These are phyloP conservation scores for Leptobrachium ailaonicum DNA, from an alignment of 2,113 vertebrate species.

Conservation along the genomic window DNA sequence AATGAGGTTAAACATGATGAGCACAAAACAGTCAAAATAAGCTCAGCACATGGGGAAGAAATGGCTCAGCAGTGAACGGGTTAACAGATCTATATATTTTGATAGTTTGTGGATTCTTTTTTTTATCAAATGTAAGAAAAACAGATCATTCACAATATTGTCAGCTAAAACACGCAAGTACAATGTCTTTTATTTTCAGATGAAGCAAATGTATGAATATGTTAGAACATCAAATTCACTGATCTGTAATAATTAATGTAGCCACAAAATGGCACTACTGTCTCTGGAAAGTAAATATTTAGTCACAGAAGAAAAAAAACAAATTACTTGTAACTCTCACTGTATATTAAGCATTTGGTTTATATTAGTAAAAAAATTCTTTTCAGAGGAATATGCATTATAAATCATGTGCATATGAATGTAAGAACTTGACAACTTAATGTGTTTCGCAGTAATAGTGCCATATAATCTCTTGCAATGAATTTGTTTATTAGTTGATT, in stretches of 20 bases:
- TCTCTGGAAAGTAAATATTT: neutral
- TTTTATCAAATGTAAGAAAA: too few relatives aligned
- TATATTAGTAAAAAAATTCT: neutral
- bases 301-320: neutral
- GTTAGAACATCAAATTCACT: neutral
- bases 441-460: too few relatives aligned
- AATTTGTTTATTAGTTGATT: too few relatives aligned
- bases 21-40: too few relatives aligned
- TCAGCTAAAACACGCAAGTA: neutral
- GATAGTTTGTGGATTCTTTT: too few relatives aligned
- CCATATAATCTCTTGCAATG: too few relatives aligned
- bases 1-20: too few relatives aligned
- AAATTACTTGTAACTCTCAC: neutral
- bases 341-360: neutral
- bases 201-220: neutral
- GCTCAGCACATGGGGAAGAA: too few relatives aligned
- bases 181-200: neutral
- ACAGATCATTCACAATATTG: too few relatives aligned
- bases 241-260: neutral
- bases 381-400: neutral
- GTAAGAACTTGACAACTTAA: too few relatives aligned
- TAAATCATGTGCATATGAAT: neutral
- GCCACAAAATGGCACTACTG: conserved; percentile 1
- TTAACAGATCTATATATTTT: too few relatives aligned
- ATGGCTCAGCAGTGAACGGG: too few relatives aligned